Conservation (phyloP, 2,888 invertebrate genomes). For the Tinea pellionella region DNA sequence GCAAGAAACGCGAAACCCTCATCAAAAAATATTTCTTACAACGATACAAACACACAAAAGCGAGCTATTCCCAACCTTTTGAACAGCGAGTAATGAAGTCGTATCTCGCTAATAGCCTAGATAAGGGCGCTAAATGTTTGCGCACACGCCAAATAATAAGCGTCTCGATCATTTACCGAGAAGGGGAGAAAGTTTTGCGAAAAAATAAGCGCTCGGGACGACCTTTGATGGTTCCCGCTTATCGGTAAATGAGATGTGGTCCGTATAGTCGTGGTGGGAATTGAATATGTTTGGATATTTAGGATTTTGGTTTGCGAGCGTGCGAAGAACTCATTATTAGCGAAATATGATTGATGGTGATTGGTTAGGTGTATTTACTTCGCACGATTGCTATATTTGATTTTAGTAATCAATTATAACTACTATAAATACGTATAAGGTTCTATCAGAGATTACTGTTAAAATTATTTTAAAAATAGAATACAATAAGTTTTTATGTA, state of each 20-base stretch:
- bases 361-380: neutral
- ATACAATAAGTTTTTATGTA: neutral
- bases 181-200: conserved; percentile 39
- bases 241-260: conserved; percentile 42
- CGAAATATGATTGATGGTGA: neutral
- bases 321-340: neutral
- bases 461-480: neutral
- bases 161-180: conserved; percentile 58
- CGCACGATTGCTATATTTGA: neutral
- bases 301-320: neutral
- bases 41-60: neutral
- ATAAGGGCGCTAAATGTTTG: conserved; percentile 68
- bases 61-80: conserved; percentile 21
- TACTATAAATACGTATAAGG: neutral
- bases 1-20: conserved; percentile 22
- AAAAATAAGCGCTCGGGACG: conserved; percentile 43
- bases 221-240: conserved; percentile 35
- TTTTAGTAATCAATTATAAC: neutral
- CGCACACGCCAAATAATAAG: conserved; percentile 68
- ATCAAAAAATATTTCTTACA: conserved; percentile 19
- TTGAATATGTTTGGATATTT: conserved; percentile 35
- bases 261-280: conserved; percentile 31
- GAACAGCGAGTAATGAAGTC: conserved; percentile 57
- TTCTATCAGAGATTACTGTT: too few relatives aligned
- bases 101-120: conserved; percentile 61